phyloP scores from a whole-genome alignment of 1,140 invertebrate genomes.

The Caenorhabditis latens region DNA sequence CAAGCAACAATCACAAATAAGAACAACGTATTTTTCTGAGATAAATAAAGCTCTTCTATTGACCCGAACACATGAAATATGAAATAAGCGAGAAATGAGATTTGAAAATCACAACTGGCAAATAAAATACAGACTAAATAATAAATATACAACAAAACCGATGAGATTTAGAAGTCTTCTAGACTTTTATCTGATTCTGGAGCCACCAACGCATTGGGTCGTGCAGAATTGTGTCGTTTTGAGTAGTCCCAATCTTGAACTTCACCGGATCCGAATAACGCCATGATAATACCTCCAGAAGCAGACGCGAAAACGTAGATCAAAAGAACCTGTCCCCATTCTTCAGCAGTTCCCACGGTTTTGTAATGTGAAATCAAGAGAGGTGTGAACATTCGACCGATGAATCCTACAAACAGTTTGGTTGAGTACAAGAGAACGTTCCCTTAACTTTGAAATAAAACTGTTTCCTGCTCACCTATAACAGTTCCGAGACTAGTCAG shows the following conservation, averaged over 20 bases:
- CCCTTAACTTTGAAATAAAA: neutral
- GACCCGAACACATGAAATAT: constrained; percentile 15
- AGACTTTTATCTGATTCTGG: constrained; percentile 21
- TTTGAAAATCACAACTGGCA: neutral
- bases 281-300: constrained; percentile 1
- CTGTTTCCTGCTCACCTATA: neutral
- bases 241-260: constrained; percentile 47
- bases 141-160: neutral
- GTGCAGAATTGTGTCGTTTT: constrained; percentile 1
- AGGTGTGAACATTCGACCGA: constrained; percentile 12
- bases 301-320: constrained; percentile 10
- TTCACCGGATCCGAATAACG: constrained; percentile 8
- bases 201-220: constrained; percentile 25
- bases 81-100: constrained; percentile 8
- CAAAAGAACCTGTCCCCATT: constrained; percentile 46
- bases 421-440: too few relatives aligned
- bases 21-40: neutral
- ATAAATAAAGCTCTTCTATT: neutral
- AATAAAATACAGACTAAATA: neutral
- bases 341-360: constrained; percentile 53
- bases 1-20: neutral
- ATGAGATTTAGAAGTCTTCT: neutral
- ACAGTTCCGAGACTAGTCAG: constrained; percentile 38
- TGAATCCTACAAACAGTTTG: constrained; percentile 28
- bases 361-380: constrained; percentile 42